These are phyloP conservation scores for Tupaia tana DNA, from an alignment of 2,113 vertebrate genomes.

Conservation along the genomic window DNA sequence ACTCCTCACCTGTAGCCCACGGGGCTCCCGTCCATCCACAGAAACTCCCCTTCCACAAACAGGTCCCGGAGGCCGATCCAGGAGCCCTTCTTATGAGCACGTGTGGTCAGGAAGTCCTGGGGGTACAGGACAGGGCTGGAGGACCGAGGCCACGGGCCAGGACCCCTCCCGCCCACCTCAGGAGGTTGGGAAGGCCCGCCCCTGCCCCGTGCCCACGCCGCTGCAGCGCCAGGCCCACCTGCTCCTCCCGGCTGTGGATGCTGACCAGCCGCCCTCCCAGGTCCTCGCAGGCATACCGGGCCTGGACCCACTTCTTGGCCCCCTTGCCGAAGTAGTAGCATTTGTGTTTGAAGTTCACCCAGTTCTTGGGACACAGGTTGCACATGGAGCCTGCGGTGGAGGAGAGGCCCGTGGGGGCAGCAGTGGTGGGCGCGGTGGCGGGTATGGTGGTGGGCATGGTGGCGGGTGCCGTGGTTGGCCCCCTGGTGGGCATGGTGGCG, in stretches of 20 bases:
- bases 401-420: background rate
- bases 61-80: slow-evolving; percentile 79
- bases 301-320: slow-evolving; percentile 55
- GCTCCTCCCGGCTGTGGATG: slow-evolving; percentile 68
- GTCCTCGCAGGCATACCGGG: background rate
- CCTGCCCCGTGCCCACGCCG: fast-evolving
- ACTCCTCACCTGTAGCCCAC: slow-evolving; percentile 69
- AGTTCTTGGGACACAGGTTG: slow-evolving; percentile 59
- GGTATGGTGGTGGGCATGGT: too few species aligned
- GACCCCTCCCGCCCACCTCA: fast-evolving
- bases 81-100: background rate
- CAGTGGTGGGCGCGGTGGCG: background rate
- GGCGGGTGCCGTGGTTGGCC: too few species aligned
- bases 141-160: fast-evolving
- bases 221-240: slow-evolving; percentile 45
- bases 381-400: slow-evolving; percentile 60
- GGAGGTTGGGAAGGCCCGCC: fast-evolving
- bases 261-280: slow-evolving; percentile 63
- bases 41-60: slow-evolving; percentile 53
- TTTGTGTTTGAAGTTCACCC: slow-evolving; percentile 71
- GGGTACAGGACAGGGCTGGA: background rate
- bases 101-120: slow-evolving; percentile 68
- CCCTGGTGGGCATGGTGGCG: background rate
- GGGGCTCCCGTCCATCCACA: slow-evolving; percentile 68
- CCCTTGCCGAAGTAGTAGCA: slow-evolving; percentile 78